Percentiles rank a stretch among this genome's conserved stretches.
Conservation (phyloP, 2,113 vertebrate genomes). For the Oryzias javanicus region DNA sequence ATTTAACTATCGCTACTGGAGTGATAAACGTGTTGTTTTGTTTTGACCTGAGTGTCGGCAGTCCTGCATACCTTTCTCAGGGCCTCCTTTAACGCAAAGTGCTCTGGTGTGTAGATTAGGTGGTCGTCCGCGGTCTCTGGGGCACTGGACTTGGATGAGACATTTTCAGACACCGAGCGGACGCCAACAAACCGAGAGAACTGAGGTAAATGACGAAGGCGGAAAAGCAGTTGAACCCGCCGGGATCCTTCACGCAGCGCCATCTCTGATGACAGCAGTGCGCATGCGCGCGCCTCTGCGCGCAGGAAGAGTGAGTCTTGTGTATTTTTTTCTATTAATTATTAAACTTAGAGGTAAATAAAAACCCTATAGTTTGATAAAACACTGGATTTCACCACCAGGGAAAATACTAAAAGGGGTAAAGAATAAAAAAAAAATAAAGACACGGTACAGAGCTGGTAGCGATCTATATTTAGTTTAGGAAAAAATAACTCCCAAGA, state of each 20-base stretch:
- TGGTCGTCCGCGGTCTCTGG: conserved; percentile 23
- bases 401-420: no score
- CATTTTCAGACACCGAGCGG: conserved; percentile 57
- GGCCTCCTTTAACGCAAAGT: conserved; percentile 67
- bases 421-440: no score
- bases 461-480: no score
- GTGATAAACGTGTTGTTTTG: no score
- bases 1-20: no score
- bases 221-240: conserved; percentile 7
- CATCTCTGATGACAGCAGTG: conserved; percentile 47
- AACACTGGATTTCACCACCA: no score
- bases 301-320: no score
- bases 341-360: no score
- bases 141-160: conserved; percentile 37
- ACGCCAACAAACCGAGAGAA: conserved; percentile 12
- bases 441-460: no score
- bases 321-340: no score
- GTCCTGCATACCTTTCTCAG: conserved; percentile 75
- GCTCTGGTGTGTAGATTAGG: conserved; percentile 62
- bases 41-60: not conserved
- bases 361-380: no score
- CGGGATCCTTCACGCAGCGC: conserved; percentile 43
- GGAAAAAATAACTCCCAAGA: no score
- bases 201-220: conserved; percentile 21
- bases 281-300: conserved; percentile 60